These are phyloP conservation scores for Mormoops blainvillei DNA, from an alignment of 2,113 vertebrate species.

Conservation along the genomic window DNA sequence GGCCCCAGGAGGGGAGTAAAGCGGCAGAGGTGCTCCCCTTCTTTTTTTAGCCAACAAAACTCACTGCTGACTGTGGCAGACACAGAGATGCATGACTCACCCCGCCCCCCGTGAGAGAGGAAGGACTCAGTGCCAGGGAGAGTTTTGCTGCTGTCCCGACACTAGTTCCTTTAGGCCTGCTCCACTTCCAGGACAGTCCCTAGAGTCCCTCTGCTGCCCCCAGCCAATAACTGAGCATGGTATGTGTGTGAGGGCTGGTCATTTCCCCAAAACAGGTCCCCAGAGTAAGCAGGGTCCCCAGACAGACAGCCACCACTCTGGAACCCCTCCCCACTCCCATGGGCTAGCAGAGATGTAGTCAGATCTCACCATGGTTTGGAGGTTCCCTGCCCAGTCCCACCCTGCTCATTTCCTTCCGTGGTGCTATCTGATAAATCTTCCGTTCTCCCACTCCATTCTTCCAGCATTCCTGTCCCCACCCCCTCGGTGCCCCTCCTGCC, in stretches of 20 bases:
- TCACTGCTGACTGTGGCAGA: not conserved
- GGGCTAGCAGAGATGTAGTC: not conserved
- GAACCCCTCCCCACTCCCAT: rapidly evolving
- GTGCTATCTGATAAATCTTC: not conserved
- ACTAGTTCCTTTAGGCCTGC: not conserved
- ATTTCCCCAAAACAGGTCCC: not conserved
- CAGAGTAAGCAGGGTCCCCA: not conserved
- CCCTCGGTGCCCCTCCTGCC: too few species aligned
- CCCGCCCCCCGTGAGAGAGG: not conserved
- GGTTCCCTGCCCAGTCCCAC: not conserved
- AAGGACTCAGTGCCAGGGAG: not conserved
- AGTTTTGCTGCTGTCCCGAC: rapidly evolving
- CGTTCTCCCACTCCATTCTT: too few species aligned
- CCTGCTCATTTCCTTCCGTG: not conserved
- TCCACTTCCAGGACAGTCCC: not conserved
- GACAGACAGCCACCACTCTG: rapidly evolving
- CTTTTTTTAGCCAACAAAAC: not conserved
- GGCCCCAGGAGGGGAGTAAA: too few species aligned
- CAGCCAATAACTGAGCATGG: not conserved
- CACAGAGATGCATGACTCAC: not conserved
- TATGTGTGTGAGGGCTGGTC: not conserved
- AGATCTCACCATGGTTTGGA: not conserved
- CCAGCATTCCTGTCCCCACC: not conserved
- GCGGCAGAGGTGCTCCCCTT: not conserved
- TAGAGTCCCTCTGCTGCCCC: not conserved